Conservation (phyloP, 2,113 vertebrate species). For the Mesitornis unicolor region DNA sequence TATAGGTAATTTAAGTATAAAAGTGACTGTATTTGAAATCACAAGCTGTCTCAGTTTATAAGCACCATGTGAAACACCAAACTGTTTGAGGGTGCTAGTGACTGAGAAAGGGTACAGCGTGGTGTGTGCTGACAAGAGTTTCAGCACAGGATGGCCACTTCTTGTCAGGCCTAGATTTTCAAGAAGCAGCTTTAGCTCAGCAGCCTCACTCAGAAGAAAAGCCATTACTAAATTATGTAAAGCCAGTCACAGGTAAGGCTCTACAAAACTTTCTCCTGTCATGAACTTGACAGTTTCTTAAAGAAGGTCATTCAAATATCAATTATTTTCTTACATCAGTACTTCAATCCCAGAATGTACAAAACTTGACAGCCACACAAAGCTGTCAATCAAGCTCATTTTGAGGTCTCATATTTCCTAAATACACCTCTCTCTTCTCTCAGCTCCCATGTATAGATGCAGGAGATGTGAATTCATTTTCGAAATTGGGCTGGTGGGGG, state of each 20-base stretch:
- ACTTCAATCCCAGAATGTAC: not conserved
- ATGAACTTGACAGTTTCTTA: not conserved
- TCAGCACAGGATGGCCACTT: not conserved
- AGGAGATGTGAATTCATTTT: not conserved
- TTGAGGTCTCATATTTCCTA: not conserved
- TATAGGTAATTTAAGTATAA: too few relatives aligned
- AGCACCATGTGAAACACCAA: not conserved
- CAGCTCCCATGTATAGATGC: not conserved
- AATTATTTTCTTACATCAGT: not conserved
- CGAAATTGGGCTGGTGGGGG: not conserved
- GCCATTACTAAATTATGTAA: not conserved
- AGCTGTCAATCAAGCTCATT: not conserved
- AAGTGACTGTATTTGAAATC: not conserved
- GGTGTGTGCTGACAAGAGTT: not conserved
- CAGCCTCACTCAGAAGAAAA: not conserved
- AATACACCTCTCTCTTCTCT: not conserved
- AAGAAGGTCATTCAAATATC: not conserved
- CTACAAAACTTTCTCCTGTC: not conserved
- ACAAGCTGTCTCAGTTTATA: not conserved
- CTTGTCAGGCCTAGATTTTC: not conserved
- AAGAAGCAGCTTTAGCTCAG: not conserved
- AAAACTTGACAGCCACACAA: not conserved
- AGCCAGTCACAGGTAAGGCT: not conserved
- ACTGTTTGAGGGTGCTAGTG: not conserved
- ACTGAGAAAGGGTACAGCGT: not conserved